Conservation (phyloP, 2,888 invertebrate genomes). For the Thymelicus sylvestris region DNA sequence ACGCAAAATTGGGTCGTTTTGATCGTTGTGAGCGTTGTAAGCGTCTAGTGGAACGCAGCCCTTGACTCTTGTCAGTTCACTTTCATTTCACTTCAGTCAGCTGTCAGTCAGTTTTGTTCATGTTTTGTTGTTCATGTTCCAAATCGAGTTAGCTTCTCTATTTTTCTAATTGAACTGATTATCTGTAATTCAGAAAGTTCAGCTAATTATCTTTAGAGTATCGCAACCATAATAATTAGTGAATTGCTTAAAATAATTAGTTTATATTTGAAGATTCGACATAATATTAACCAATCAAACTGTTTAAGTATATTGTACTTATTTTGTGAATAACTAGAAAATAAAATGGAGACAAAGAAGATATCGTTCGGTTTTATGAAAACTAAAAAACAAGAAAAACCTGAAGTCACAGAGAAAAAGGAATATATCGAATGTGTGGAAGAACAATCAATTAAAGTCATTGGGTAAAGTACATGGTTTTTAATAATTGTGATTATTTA, state of each 20-base stretch:
- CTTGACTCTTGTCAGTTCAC: too few relatives aligned
- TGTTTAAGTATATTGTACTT: background rate
- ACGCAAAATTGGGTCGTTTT: too few relatives aligned
- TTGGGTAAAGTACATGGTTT: conserved; percentile 82
- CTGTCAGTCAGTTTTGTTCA: too few relatives aligned
- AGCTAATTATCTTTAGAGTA: too few relatives aligned
- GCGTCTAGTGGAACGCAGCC: too few relatives aligned
- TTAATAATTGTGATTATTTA: background rate
- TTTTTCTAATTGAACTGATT: too few relatives aligned
- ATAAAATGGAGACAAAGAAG: conserved; percentile 88
- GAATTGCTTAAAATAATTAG: background rate
- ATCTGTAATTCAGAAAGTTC: too few relatives aligned
- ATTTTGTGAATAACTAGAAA: conserved; percentile 7
- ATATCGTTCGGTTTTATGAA: conserved; percentile 93
- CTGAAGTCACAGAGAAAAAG: conserved; percentile 76
- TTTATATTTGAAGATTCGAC: background rate
- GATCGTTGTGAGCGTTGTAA: too few relatives aligned
- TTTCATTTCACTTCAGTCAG: too few relatives aligned
- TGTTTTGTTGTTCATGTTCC: too few relatives aligned
- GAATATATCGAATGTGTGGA: conserved; percentile 92
- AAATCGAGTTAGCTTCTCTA: too few relatives aligned
- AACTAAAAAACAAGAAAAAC: conserved; percentile 77
- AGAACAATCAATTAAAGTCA: conserved; percentile 90
- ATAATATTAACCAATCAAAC: background rate
- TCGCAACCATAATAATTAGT: too few relatives aligned